Base-by-base conservation (phyloP, 2,888 invertebrate species). In the Lydus trimaculatus region DNA sequence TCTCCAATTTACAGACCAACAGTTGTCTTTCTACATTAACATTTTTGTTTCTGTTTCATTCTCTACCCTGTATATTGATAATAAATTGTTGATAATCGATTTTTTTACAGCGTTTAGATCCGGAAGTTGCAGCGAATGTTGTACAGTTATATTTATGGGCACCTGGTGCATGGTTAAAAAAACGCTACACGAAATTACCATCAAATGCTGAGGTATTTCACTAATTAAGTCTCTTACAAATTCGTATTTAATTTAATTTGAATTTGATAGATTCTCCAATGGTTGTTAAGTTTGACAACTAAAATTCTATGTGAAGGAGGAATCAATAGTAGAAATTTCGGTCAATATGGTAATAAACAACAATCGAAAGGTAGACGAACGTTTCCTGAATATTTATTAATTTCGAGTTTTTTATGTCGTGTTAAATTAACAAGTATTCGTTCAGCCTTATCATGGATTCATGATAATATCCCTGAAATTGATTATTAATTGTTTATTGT, bases 61-160 rank as follows among this genome's bases (percentile, higher is more conserved):
- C n/a, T n/a, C n/a, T n/a, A n/a, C n/a, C n/a, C n/a, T n/a, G n/a
- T n/a, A n/a, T n/a, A n/a, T n/a, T n/a, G n/a, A n/a, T n/a, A n/a
- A n/a, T n/a, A n/a, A n/a, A 28, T 4, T 28, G 28, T 28, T 23
- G 7, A 56, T 43, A n/a, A 56, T 59, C 52, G 67, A 64, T 65
- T 74, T 74, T 76, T 69, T 76, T 80, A 23, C 69, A 85, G 84
- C 83, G 86, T 69, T 85, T 91, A 31, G 88, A 88, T 82, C 88
- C 90, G 1, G 91, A 91, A 79, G 86, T 91, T 70, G 93, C 93
- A n/a, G 92, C 93, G 0, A 93, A 92, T 75, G 87, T 94, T 61
- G 89, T 92, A 80, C 92, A 94, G 79, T 81, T 94, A 71, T 89
- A 90, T 78, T 85, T 94, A 39, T 94, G 93, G 93, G 92, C 91